Base-by-base conservation (phyloP, 2,797 vertebrate genomes). In the Fratercula arctica region DNA sequence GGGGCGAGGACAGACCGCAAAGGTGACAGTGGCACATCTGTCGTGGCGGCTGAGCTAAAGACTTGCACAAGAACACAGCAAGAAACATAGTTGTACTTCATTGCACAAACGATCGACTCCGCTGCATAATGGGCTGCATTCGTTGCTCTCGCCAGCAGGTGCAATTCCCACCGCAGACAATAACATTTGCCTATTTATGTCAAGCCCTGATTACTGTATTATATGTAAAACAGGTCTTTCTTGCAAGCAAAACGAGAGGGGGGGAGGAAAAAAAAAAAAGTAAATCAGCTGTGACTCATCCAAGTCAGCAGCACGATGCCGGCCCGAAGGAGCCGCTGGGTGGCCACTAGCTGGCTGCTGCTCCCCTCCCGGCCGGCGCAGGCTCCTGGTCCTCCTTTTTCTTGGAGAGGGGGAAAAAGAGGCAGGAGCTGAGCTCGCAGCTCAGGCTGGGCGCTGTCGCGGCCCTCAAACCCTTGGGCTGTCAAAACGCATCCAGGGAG, bases 151-250 rank as follows among this genome's bases (percentile, higher is more conserved):
- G 66, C 88, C 95, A 95, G 96, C 95, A 96, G 94, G 95, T 96
- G 94, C 94, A 85, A 95, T 77, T 96, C 96, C 94, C 93, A 92
- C 37, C 6, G 33, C 93, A 95, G 86, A 81, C 88, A 77, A 39
- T 85, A 94, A 94, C 85, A 87, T 92, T 90, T 94, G 86, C 88
- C 94, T 96, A 72, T 90, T 92, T 87, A 89, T 94, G 94, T 94
- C 96, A 89, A 94, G 93, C 92, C 95, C 94, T 75, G 88, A 93
- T 96, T 91, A 96, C 94, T 96, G 87, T 93, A 85, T 95, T 95
- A 92, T 95, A 96, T 95, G 94, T 94, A 95, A 95, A 96, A 74
- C 90, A 89, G 92, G 94, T 80, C 88, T 89, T 90, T 87, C 79
- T 75, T 69, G 68, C 88, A 87, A 95, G 87, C 61, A 60, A 92